Evolutionary conservation across 2,113 vertebrate species (phyloP).

Genomic region (Hydrolagus affinis): DNA sequence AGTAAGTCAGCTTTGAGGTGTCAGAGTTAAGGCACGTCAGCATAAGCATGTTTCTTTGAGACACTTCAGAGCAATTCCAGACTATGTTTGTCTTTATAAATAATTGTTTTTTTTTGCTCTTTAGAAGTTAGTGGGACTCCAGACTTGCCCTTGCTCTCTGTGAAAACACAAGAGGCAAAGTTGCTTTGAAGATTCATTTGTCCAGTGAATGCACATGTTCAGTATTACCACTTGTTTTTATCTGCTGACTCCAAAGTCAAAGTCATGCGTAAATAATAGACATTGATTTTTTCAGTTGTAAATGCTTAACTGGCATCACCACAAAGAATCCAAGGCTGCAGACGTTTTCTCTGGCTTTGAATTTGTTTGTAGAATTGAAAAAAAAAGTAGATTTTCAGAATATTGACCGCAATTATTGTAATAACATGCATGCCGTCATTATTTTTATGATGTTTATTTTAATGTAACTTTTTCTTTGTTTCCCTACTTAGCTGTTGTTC

Average conservation of each 20-base stretch:
- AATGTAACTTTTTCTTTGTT: slow-evolving; percentile 52
- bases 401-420: not conserved
- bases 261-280: slow-evolving; percentile 1
- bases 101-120: slow-evolving; percentile 27
- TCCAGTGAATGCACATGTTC: not conserved
- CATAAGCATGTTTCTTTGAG: slow-evolving; percentile 40
- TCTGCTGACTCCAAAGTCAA: slow-evolving; percentile 8
- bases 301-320: not conserved
- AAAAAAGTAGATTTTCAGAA: not conserved
- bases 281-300: not conserved
- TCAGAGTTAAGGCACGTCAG: slow-evolving; percentile 40
- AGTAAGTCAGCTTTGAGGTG: slow-evolving; percentile 38
- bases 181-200: slow-evolving; percentile 23
- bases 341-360: not conserved
- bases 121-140: slow-evolving; percentile 15
- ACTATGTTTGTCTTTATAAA: slow-evolving; percentile 32
- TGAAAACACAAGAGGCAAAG: not conserved
- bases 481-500: slow-evolving; percentile 69
- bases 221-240: not conserved
- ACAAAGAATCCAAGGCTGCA: not conserved
- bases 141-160: slow-evolving; percentile 13
- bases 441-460: slow-evolving; percentile 45
- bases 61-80: slow-evolving; percentile 37
- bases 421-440: slow-evolving; percentile 1
- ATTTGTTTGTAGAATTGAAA: not conserved